Base-by-base conservation (phyloP, 2,888 invertebrate genomes). In the Cheilosia vernalis region DNA sequence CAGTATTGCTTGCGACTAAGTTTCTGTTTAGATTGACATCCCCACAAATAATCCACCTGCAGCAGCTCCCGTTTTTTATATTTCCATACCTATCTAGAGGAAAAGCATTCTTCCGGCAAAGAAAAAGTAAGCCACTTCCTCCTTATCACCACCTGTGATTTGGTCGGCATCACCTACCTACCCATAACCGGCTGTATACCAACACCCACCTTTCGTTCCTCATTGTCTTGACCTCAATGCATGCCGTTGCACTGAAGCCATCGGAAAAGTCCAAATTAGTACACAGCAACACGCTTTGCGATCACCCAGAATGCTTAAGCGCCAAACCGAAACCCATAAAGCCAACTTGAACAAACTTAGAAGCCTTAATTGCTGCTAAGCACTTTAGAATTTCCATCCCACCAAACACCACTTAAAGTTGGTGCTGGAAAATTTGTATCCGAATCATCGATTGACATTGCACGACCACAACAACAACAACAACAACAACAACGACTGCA, bases 381-480 rank as follows among this genome's bases (percentile, higher is more conserved):
- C 73, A 79, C 73, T 73, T 37, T 24, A 70, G 63, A 63, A 67
- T 49, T 61, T 61, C 51, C 56, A 51, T 10, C 5, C n/a, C 33
- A 19, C 0, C 37, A 21, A 56, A 42, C 55, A 24, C 13, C 42
- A 15, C n/a, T n/a, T 30, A 30, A 9, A 9, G 24, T 17, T 80
- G 69, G 81, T 82, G 82, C 30, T 77, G 40, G 56, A 66, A 70
- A 69, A 84, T 74, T 79, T 79, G 79, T 70, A 83, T 67, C 67
- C 83, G 42, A 69, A 74, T 51, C 49, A 69, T 55, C 74, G 74
- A 84, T 80, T 84, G 79, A 84, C 80, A 84, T 70, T 64, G 84
- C 84, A 84, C 84, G 84, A 27, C 27, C 6, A 27, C 27, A 6
- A 7, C 27, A 27, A 84, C 84, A 42, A 40, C 27, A 6, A 7